Conservation (phyloP, 2,797 vertebrate genomes). For the Sebastes reedi region DNA sequence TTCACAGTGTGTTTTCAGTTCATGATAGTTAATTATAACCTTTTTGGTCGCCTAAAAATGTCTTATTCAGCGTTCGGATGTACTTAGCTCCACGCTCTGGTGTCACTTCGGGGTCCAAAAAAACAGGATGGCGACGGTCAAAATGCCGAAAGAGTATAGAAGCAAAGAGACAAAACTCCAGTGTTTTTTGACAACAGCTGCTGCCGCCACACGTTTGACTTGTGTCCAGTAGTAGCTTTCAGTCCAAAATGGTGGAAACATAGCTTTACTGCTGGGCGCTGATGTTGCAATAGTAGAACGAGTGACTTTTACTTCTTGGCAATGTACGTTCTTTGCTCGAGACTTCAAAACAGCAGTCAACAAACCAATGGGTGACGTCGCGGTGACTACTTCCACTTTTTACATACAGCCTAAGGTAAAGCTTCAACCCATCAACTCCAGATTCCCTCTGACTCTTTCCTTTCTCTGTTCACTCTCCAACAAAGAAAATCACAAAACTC, state of each 20-base stretch:
- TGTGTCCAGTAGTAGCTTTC: too few species aligned
- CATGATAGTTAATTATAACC: not conserved
- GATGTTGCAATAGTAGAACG: too few species aligned
- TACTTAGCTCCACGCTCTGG: not conserved
- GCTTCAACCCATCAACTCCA: constrained; percentile 10
- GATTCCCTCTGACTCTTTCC: not conserved
- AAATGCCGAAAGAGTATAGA: not conserved
- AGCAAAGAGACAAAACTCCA: too few species aligned
- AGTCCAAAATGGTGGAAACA: too few species aligned
- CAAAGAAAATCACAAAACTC: constrained; percentile 19
- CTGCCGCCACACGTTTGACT: too few species aligned
- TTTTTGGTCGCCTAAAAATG: not conserved
- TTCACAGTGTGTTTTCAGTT: not conserved
- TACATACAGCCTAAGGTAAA: not conserved
- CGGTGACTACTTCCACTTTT: too few species aligned
- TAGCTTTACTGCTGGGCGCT: too few species aligned
- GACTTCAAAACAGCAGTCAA: too few species aligned
- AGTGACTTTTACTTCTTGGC: too few species aligned
- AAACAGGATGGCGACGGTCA: not conserved
- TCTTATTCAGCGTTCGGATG: not conserved
- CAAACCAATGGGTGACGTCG: too few species aligned
- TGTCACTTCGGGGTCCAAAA: not conserved
- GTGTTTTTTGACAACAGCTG: too few species aligned
- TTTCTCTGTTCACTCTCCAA: not conserved
- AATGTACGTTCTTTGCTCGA: too few species aligned